Evolutionary conservation across 2,888 invertebrate genomes (phyloP), one percentile per base, ranked within the genome.

Genomic region (Melanargia galathea): DNA sequence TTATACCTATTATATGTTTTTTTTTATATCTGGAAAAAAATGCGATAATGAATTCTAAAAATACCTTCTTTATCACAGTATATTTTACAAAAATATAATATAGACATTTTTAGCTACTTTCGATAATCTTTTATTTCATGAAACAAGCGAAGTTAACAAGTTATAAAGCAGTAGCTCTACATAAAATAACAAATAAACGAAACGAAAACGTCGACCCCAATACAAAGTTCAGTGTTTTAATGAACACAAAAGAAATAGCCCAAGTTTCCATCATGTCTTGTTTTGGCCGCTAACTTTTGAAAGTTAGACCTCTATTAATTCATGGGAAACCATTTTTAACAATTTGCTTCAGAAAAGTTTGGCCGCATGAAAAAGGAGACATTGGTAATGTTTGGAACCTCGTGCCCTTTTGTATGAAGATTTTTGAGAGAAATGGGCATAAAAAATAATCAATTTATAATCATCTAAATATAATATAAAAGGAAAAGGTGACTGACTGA

Each of bases 81-180:
- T 10, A 18, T 45, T 18, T 20, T 18, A n/a, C n/a, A n/a, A n/a
- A n/a, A n/a, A n/a, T n/a, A n/a, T n/a, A n/a, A n/a, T n/a, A n/a
- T n/a, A 8, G 20, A 20, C 8, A 45, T 10, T 18, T 6, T 20
- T 10, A 45, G 6, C 8, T 2, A 45, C n/a, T 13, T 18, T 38
- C n/a, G 55, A 30, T 56, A 26, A 13, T 56, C 30, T 56, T 45
- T 24, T 6, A 40, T 13, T 54, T 38, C 13, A 38, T n/a, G 16
- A 40, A 55, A 55, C 54, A 55, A 55, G n/a, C 30, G 4, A 55
- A 38, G 54, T 38, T 38, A 22, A 55, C 56, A 56, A 56, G 56
- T 56, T 45, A 43, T 56, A 20, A 40, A 35, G 11, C 6, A 45
- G 18, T 16, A 45, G 18, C 20, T 26, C 30, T 18, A 43, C 24